Evolutionary conservation across 2,113 vertebrate species (phyloP).

Genomic region (Istiophorus platypterus): DNA sequence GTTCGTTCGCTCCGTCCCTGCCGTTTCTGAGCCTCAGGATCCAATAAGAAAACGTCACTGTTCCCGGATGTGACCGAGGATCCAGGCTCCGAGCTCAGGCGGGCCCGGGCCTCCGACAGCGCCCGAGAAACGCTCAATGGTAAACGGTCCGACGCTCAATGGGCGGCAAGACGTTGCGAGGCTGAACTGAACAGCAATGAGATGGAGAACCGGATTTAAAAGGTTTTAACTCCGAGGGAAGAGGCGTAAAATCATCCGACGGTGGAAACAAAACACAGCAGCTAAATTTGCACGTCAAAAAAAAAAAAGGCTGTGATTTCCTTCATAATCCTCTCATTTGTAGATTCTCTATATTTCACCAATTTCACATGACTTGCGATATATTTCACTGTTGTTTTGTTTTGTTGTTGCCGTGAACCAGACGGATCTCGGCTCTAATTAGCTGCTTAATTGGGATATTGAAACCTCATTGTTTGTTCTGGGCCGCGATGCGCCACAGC

Average conservation of each 20-base stretch:
- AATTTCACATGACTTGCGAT: constrained; percentile 14
- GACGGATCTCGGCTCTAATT: constrained; percentile 10
- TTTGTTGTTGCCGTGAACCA: neutral
- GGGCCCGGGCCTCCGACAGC: too few species aligned
- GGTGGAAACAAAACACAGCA: neutral
- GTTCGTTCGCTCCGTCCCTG: too few species aligned
- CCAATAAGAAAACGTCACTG: too few species aligned
- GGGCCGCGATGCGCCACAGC: neutral
- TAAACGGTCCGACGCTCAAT: too few species aligned
- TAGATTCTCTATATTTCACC: neutral
- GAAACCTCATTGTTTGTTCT: neutral
- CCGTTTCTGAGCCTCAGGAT: too few species aligned
- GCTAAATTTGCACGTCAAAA: neutral
- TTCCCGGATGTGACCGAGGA: too few species aligned
- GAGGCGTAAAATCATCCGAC: neutral
- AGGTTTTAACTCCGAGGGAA: too few species aligned
- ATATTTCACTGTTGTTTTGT: neutral
- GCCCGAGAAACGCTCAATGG: too few species aligned
- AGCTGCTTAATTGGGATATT: constrained; percentile 5
- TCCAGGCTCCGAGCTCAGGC: too few species aligned
- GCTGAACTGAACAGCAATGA: too few species aligned
- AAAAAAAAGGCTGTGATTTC: neutral
- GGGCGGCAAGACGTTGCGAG: too few species aligned
- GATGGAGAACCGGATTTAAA: too few species aligned
- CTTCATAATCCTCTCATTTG: neutral